Percentiles rank a stretch among this genome's conserved stretches.
Conservation (phyloP, 2,113 vertebrate genomes). For the Istiophorus platypterus region DNA sequence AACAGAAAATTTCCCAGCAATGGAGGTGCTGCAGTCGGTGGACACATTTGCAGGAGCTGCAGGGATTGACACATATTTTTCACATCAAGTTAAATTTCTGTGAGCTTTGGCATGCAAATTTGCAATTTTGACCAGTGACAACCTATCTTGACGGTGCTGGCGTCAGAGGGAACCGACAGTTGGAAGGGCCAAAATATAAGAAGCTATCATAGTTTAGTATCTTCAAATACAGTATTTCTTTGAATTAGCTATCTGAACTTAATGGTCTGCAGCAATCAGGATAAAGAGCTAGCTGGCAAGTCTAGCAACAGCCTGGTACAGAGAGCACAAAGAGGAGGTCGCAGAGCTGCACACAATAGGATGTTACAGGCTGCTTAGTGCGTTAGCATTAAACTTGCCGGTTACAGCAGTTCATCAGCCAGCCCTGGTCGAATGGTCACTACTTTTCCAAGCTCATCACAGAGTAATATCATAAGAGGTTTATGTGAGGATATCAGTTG, state of each 20-base stretch:
- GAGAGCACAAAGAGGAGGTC: no score
- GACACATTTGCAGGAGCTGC: not conserved
- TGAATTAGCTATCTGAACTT: not conserved
- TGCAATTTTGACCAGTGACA: not conserved
- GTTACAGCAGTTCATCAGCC: no score
- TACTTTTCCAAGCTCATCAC: no score
- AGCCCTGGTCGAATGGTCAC: no score
- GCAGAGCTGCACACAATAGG: no score
- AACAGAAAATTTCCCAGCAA: not conserved
- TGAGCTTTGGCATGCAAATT: not conserved
- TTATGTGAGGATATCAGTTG: no score
- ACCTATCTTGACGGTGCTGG: not conserved
- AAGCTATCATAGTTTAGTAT: not conserved
- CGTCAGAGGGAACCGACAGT: not conserved
- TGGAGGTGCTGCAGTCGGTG: not conserved
- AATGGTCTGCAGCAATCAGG: not conserved
- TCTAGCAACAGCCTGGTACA: no score
- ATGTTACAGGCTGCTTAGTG: no score
- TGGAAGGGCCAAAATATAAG: not conserved
- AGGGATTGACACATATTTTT: not conserved
- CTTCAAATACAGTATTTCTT: not conserved
- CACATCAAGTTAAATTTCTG: not conserved
- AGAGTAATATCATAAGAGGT: no score
- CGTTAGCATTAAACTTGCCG: no score
- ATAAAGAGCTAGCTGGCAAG: not conserved